Evolutionary conservation across 2,797 vertebrate species (phyloP), one percentile per base, ranked within the genome.

Genomic region (Synaphobranchus kaupii): DNA sequence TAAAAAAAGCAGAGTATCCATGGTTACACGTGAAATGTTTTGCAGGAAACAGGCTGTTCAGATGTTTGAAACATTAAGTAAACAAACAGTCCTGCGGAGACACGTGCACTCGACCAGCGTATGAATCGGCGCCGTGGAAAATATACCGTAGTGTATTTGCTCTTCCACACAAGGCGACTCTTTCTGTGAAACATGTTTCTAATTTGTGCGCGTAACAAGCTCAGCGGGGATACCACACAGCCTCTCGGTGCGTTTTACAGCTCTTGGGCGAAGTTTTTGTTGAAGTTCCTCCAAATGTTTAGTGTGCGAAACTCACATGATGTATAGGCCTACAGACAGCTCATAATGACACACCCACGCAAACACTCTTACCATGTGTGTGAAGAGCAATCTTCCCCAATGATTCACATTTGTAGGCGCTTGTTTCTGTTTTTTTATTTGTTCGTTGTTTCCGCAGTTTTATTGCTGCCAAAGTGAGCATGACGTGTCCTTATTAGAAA

Each of bases 21-120:
- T 90, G 90, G 89, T 88, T 93, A 90, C 92, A 84, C 5, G 44
- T 54, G 86, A 92, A 47, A 89, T 91, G 58, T 89, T 92, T 93
- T 63, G 54, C 0, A 90, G 89, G 88, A 22, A 52, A 78, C 50
- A 44, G 68, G 44, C 15, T 85, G 88, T 25, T 89, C 89, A 89
- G 80, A 71, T 66, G 84, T n/a, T n/a, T n/a, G n/a, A n/a, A n/a
- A n/a, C n/a, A n/a, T n/a, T n/a, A n/a, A n/a, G n/a, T 88, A 92
- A 93, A 89, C 81, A 0, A 0, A 87, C 47, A 25, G 20, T 85
- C 60, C 44, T 85, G 58, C 47, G 52, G 63, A 10, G 63, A 54
- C 52, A 84, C 10, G 15, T 13, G 4, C 13, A 28, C 13, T 28
- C 63, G 4, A 39, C 34, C 71, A 4, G 71, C 15, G 31, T 15